These are phyloP conservation scores for Falco naumanni DNA, from an alignment of 2,797 vertebrate species.

Conservation along the genomic window DNA sequence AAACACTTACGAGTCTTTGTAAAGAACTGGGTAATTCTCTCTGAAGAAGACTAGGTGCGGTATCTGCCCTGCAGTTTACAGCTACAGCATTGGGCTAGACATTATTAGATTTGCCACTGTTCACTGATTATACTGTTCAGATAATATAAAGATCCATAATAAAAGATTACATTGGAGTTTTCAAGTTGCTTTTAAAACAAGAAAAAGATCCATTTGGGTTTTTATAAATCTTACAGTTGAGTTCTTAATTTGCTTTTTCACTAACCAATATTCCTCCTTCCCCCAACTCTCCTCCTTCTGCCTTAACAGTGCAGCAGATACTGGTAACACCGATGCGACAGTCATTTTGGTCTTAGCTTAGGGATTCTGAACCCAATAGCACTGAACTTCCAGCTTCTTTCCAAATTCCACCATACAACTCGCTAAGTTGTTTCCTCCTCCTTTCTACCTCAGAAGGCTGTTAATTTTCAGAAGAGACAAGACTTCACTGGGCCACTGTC, in stretches of 20 bases:
- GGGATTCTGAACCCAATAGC: neutral
- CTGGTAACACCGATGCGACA: fast-evolving
- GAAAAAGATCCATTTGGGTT: neutral
- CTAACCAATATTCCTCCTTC: neutral
- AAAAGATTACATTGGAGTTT: neutral
- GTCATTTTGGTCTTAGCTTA: neutral
- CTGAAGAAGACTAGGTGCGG: neutral
- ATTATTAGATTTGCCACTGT: neutral
- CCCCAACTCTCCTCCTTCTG: neutral
- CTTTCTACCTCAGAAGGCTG: neutral
- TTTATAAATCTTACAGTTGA: neutral
- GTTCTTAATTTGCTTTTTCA: neutral
- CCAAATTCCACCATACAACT: neutral
- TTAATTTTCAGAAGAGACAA: neutral
- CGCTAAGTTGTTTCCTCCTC: neutral
- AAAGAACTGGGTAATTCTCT: neutral
- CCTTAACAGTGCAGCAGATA: neutral
- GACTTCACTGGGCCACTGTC: neutral
- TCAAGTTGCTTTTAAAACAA: neutral
- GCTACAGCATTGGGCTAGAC: neutral
- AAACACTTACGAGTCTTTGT: neutral
- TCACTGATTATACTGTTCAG: neutral
- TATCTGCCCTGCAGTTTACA: neutral
- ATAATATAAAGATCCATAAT: neutral
- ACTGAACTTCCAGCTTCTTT: neutral